Evolutionary conservation across 2,888 invertebrate species (phyloP), one percentile per base, ranked within the genome.

Genomic region (Copidosoma aretas): DNA sequence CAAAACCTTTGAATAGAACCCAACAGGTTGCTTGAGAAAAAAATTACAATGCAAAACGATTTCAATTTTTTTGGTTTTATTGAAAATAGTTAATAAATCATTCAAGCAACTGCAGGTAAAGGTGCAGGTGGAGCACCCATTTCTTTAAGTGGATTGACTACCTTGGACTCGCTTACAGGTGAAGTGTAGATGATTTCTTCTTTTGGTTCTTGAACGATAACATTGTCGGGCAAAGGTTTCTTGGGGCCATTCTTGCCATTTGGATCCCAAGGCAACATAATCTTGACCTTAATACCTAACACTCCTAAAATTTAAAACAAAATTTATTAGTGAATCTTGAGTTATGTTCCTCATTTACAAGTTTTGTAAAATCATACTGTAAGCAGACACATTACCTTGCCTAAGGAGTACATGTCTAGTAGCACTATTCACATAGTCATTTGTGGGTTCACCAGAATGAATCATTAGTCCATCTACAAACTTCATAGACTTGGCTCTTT

Each of bases 401-500:
- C 98, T 90, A 69, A 99, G 89, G 79, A 98, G 89, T 43, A 99
- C 99, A 85, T 99, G 99, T 78, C 99, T 88, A 60, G 99, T 98
- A 71, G 99, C 99, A 54, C 94, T 94, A 86, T 98, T 97, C 64
- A 99, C 98, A 79, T 98, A 99, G 82, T 98, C 97, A 81, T 97
- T 96, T 86, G 94, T 95, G 43, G 99, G 98, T 86, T 99, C 96
- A 84, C 99, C 99, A 76, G 96, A 96, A 88, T 99, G 99, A 84
- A 99, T 99, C 99, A 99, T 99, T 72, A 99, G 90, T 73, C 99
- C 99, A 81, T 99, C 99, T 51, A 98, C 97, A 84, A 99, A 99
- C 86, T 99, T 99, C 99, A 99, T 99, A 67, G 97, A 96, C 87
- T 99, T 99, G 75, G 99, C 99, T 88, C 99, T 90, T 88, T 99